These are phyloP conservation scores for Merluccius polli DNA, from an alignment of 2,797 vertebrate species.

Conservation along the genomic window DNA sequence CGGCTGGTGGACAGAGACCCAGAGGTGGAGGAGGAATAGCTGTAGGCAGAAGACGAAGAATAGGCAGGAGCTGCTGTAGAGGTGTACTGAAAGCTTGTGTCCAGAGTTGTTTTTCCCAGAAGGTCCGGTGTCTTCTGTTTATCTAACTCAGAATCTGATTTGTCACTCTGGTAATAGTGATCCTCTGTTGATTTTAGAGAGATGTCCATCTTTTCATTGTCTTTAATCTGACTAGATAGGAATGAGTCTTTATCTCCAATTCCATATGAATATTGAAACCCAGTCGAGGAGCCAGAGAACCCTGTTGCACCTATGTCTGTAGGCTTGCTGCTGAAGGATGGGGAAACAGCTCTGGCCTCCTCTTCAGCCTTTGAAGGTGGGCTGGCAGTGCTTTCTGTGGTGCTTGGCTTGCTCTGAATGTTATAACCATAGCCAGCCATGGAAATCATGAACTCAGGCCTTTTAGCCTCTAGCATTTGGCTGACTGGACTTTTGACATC, in stretches of 20 bases:
- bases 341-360: constrained; percentile 33
- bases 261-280: constrained; percentile 60
- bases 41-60: constrained; percentile 79
- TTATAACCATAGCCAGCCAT: constrained; percentile 63
- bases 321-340: constrained; percentile 41
- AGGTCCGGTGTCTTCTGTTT: constrained; percentile 57
- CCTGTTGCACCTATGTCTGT: constrained; percentile 42
- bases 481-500: constrained; percentile 65
- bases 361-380: constrained; percentile 39
- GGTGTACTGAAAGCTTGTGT: constrained; percentile 76
- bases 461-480: constrained; percentile 46
- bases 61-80: constrained; percentile 69
- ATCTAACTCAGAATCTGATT: constrained; percentile 59
- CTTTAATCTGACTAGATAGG: constrained; percentile 36
- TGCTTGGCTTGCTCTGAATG: constrained; percentile 51
- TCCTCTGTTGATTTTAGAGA: constrained; percentile 57
- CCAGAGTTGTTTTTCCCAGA: constrained; percentile 64
- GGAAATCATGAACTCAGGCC: constrained; percentile 60
- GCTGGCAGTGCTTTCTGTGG: constrained; percentile 32
- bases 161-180: constrained; percentile 56
- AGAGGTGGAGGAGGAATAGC: constrained; percentile 81
- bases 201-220: constrained; percentile 51
- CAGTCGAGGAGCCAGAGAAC: constrained; percentile 56
- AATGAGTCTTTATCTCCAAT: constrained; percentile 53
- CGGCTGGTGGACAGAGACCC: constrained; percentile 81